phyloP scores from a whole-genome alignment of 1,140 invertebrate species.

The Drosophila sucinea region DNA sequence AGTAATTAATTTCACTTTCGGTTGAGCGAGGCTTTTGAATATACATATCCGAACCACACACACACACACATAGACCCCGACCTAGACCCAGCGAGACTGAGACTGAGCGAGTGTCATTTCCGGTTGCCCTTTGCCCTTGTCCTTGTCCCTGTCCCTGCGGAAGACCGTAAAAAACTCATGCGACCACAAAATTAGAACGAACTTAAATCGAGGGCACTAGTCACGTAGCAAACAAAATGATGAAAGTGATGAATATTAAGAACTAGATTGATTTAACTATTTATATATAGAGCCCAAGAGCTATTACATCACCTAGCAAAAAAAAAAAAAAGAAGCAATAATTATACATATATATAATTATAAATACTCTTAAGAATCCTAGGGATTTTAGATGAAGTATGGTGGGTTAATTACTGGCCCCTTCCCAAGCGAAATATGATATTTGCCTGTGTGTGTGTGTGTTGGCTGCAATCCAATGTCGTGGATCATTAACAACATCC shows the following conservation, averaged over 20 bases:
- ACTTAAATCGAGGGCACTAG: slow-evolving; percentile 5
- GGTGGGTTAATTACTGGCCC: slow-evolving; percentile 8
- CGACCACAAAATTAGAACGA: slow-evolving; percentile 3
- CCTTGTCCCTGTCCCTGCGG: not conserved
- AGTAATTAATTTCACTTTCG: slow-evolving; percentile 81
- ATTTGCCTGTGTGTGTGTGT: slow-evolving; percentile 9
- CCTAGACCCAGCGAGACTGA: not conserved
- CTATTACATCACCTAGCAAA: not conserved
- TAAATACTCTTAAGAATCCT: not conserved
- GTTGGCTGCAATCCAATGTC: slow-evolving; percentile 66
- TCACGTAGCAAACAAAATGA: slow-evolving; percentile 6
- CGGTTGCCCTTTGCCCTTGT: not conserved
- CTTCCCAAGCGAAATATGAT: not conserved
- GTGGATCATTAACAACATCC: slow-evolving; percentile 74
- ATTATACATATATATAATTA: slow-evolving; percentile 1
- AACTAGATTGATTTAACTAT: not conserved
- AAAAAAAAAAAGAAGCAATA: not conserved
- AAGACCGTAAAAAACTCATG: slow-evolving; percentile 5
- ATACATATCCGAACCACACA: slow-evolving; percentile 54
- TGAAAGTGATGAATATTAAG: slow-evolving; percentile 10
- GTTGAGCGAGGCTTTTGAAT: slow-evolving; percentile 78
- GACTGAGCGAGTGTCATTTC: slow-evolving; percentile 16
- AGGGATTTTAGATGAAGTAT: not conserved
- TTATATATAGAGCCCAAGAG: not conserved
- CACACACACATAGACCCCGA: slow-evolving; percentile 14